Evolutionary conservation across 2,797 vertebrate genomes (phyloP), one percentile per base, ranked within the genome.

Genomic region (Cryptoprocta ferox): DNA sequence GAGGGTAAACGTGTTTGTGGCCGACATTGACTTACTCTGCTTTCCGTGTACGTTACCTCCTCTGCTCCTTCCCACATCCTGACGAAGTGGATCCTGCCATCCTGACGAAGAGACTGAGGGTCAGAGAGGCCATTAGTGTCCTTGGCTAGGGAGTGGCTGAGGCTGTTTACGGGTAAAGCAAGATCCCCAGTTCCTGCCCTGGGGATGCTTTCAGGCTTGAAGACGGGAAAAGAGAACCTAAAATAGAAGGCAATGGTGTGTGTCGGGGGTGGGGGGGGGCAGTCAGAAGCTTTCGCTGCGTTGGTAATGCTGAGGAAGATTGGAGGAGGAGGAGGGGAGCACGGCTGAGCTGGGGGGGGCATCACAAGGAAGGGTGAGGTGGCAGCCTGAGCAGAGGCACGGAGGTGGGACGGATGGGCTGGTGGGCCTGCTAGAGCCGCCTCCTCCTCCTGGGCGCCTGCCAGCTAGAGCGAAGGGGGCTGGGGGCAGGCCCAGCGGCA

Each of bases 201-300:
- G 32, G 76, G 39, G 75, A 26, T 61, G 81, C 85, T 61, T 79
- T 86, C 50, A 73, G 75, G 48, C 80, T 65, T 35, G 63, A 94
- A 94, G 76, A 90, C 59, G 73, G 80, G 59, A 70, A 85, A 83
- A 71, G 61, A 35, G 70, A 35, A 80, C 75, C 63, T 56, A 73
- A 94, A 83, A 75, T 78, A 96, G 95, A 83, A 75, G 73, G 66
- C 21, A 56, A 39, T 24, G 8, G 32, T n/a, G 73, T 48, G 73
- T 75, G 42, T 18, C 18, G 56, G 19, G 19, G 35, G n/a, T 10
- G 21, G 79, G 32, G 16, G 19, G 59, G 48, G 65, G 35, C 50
- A 61, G 32, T 70, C 37, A 63, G 81, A 79, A 56, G 26, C 68
- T 88, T 70, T 30, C 75, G 83, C 73, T 59, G 65, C 28, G 0